phyloP scores from a whole-genome alignment of 2,797 vertebrate genomes.

The Avahi laniger region DNA sequence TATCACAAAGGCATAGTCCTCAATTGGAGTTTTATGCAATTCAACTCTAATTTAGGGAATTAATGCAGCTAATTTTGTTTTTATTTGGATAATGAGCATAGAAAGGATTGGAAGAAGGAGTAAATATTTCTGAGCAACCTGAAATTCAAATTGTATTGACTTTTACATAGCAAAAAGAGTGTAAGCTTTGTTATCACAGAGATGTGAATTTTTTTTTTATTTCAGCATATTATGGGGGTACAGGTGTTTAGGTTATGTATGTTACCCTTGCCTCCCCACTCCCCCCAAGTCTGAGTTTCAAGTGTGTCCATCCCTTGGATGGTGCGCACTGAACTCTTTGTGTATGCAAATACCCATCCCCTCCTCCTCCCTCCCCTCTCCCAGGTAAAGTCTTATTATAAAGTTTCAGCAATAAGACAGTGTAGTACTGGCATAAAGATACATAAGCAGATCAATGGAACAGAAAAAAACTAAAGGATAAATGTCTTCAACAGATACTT shows the following conservation, averaged over 20 bases:
- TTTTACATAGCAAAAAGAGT: neutral
- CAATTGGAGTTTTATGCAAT: neutral
- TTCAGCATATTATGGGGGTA: no score
- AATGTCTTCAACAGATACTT: neutral
- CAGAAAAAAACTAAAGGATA: neutral
- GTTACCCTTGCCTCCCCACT: no score
- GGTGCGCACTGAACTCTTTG: no score
- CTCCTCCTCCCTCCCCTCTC: no score
- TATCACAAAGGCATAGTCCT: neutral
- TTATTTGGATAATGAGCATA: neutral
- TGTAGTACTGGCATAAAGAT: neutral
- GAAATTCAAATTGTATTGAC: neutral
- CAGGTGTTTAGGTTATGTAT: no score
- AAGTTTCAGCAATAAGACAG: neutral
- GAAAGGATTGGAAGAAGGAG: neutral
- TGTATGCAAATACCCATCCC: no score
- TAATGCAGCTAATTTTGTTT: neutral
- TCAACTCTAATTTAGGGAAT: neutral
- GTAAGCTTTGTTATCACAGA: slow-evolving; percentile 1
- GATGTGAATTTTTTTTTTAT: no score
- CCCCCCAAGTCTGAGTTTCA: no score
- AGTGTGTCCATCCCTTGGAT: no score
- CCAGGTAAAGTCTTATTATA: neutral
- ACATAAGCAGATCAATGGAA: neutral
- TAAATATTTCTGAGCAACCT: neutral